phyloP scores from a whole-genome alignment of 2,113 vertebrate genomes.

The Marmota flaviventris region DNA sequence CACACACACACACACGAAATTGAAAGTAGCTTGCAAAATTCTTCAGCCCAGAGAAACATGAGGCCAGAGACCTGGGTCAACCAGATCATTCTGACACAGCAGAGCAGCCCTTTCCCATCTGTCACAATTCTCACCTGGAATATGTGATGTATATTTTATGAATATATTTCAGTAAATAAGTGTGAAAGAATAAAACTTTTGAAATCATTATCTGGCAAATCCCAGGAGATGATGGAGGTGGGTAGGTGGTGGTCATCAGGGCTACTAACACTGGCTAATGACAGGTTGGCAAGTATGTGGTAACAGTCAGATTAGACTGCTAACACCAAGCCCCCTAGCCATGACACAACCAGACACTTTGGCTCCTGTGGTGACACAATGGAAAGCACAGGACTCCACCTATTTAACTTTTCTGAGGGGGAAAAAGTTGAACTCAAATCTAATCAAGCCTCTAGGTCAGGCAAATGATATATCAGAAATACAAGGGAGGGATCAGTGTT shows the following conservation, averaged over 20 bases:
- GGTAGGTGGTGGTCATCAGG: not conserved
- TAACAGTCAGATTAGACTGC: not conserved
- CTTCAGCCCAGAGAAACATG: not conserved
- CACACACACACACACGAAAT: not conserved
- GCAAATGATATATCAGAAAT: not conserved
- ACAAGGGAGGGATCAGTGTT: not conserved
- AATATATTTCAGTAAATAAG: not conserved
- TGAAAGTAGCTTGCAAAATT: not conserved
- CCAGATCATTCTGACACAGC: not conserved
- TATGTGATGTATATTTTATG: no score
- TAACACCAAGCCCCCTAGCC: not conserved
- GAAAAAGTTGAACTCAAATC: no score
- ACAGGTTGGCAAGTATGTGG: not conserved
- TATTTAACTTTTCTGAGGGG: not conserved
- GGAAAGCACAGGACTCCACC: no score
- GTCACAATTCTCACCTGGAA: not conserved
- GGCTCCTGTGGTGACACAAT: not conserved
- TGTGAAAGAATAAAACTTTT: not conserved
- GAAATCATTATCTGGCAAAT: not conserved
- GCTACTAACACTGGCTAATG: not conserved
- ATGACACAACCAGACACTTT: not conserved
- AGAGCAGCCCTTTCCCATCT: not conserved
- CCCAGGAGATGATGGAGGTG: not conserved
- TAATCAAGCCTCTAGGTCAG: not conserved
- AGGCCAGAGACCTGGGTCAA: not conserved